Evolutionary conservation across 2,888 invertebrate species (phyloP).

Genomic region (Bombylius major): DNA sequence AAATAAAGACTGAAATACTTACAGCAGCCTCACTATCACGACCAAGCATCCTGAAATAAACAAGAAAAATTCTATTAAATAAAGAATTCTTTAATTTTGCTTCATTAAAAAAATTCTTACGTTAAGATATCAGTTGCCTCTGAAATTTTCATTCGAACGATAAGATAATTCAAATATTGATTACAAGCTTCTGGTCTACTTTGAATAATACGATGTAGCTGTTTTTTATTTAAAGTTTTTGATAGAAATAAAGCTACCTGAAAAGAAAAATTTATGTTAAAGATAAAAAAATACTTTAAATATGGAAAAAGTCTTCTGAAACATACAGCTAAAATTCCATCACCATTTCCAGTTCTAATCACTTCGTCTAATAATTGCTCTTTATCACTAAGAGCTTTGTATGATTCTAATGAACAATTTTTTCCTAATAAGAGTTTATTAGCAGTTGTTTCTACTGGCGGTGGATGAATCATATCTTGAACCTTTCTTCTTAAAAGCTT

Average conservation of each 20-base stretch:
- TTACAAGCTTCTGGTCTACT: slow-evolving; percentile 57
- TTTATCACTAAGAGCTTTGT: slow-evolving; percentile 53
- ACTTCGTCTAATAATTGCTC: slow-evolving; percentile 58
- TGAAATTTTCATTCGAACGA: slow-evolving; percentile 48
- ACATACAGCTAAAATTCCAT: slow-evolving; percentile 44
- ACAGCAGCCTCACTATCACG: slow-evolving; percentile 54
- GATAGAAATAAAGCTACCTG: slow-evolving; percentile 64
- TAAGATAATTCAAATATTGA: slow-evolving; percentile 63
- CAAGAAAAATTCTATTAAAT: no score
- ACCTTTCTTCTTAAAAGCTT: slow-evolving; percentile 26
- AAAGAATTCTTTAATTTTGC: no score
- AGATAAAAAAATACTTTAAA: slow-evolving; percentile 1
- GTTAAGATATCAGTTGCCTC: slow-evolving; percentile 62
- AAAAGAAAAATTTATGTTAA: slow-evolving; percentile 21
- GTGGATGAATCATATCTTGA: slow-evolving; percentile 21
- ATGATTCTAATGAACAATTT: slow-evolving; percentile 39
- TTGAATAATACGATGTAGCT: slow-evolving; percentile 56
- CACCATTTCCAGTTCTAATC: slow-evolving; percentile 59
- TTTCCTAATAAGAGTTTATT: slow-evolving; percentile 40
- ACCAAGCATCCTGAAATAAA: slow-evolving; percentile 48
- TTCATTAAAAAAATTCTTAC: slow-evolving; percentile 37
- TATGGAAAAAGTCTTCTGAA: no score
- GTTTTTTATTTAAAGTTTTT: slow-evolving; percentile 55
- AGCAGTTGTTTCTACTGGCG: slow-evolving; percentile 26
- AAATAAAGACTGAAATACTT: slow-evolving; percentile 27